Conservation (phyloP, 2,888 invertebrate genomes). For the Diarsia dahlii region DNA sequence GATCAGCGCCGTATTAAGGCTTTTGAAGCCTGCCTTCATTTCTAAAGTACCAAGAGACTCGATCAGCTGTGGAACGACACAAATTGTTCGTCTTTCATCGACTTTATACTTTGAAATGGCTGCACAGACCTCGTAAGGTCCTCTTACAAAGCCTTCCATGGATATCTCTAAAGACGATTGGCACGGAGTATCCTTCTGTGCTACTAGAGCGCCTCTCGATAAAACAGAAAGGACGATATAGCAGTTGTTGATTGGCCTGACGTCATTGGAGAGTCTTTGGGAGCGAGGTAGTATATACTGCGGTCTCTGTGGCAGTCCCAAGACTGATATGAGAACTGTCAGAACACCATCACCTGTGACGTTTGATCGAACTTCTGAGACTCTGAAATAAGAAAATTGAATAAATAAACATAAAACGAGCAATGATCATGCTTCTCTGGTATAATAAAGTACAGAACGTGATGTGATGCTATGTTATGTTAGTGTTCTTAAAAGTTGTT, state of each 20-base stretch:
- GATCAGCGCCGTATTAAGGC: constrained; percentile 83
- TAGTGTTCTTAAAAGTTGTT: background rate
- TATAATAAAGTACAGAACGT: background rate
- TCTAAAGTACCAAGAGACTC: constrained; percentile 82
- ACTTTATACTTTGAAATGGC: constrained; percentile 86
- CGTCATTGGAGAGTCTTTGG: constrained; percentile 81
- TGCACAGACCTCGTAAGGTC: constrained; percentile 93
- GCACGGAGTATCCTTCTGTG: constrained; percentile 92
- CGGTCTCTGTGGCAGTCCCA: constrained; percentile 79
- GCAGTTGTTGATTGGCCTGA: constrained; percentile 86
- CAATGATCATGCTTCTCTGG: background rate
- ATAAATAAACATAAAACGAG: background rate
- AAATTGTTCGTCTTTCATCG: constrained; percentile 86
- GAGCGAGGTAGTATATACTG: constrained; percentile 79
- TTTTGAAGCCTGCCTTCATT: constrained; percentile 85
- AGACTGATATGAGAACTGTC: constrained; percentile 85
- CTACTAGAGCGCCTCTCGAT: constrained; percentile 91
- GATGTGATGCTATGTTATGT: too few species aligned
- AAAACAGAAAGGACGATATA: constrained; percentile 91
- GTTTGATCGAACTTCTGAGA: constrained; percentile 86
- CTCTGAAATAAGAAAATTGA: constrained; percentile 77
- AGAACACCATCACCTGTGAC: constrained; percentile 86
- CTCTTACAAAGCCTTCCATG: constrained; percentile 92
- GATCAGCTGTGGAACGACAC: constrained; percentile 91
- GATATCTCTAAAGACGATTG: constrained; percentile 90